Base-by-base conservation (phyloP, 2,888 invertebrate species). In the Macrosiphum euphorbiae region DNA sequence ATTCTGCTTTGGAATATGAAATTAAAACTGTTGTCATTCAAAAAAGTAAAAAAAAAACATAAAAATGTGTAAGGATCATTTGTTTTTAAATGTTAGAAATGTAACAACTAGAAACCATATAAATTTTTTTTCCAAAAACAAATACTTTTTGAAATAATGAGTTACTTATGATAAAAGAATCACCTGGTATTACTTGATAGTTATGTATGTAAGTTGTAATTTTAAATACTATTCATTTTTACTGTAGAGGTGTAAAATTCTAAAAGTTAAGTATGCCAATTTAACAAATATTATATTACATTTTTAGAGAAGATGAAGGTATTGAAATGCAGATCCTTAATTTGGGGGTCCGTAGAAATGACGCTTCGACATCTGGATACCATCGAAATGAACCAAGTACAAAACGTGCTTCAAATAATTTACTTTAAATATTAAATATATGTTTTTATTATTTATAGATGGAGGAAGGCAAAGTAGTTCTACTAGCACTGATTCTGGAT, bases 251-350 rank as follows among this genome's bases (percentile, higher is more conserved):
- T 67, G 5, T 67, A 67, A n/a, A 67, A 67, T n/a, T 67, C 13
- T n/a, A 67, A 67, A 67, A 67, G 16, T 5, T 67, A 16, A 67
- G n/a, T 67, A 28, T 87, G 28, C 44, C 16, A 44, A 50, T 47
- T 58, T 41, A 52, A 55, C 47, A 52, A 88, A 84, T 88, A 88
- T 78, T 78, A 52, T 90, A 78, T 93, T 91, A 93, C 93, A 35
- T 24, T 89, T 90, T 94, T 95, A 97, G 98, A 95, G 97, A 97
- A 95, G 97, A 97, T 95, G 98, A 98, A 96, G 98, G 98, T 87
- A 98, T 98, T 96, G 98, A 98, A 96, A 97, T 98, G 96, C 97
- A 98, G 96, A 97, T 98, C 95, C 96, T 98, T 94, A 95, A 96
- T 94, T 95, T 96, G 7, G 96, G 96, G 35, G 94, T 87, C 4